Conservation (phyloP, 2,888 invertebrate genomes). For the Nowickia ferox region DNA sequence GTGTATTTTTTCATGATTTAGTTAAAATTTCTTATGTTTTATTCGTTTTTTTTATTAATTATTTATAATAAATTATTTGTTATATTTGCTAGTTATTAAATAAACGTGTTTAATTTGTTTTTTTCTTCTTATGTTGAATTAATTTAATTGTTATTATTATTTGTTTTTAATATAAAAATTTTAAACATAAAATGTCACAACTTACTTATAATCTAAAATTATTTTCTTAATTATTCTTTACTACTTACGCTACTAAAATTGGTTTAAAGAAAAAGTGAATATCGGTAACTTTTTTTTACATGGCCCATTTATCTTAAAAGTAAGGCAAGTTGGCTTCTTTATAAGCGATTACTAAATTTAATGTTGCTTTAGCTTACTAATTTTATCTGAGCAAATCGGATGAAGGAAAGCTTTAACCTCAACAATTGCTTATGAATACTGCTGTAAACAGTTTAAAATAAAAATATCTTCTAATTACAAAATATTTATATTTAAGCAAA, state of each 20-base stretch:
- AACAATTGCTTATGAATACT: no score
- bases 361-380: no score
- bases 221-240: neutral
- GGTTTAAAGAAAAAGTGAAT: slow-evolving; percentile 9
- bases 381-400: no score
- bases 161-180: slow-evolving; percentile 61
- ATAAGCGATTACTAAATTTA: no score
- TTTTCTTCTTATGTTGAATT: slow-evolving; percentile 43
- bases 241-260: slow-evolving; percentile 38
- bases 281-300: neutral
- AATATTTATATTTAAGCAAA: no score
- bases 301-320: no score
- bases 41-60: slow-evolving; percentile 32
- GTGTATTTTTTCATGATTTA: slow-evolving; percentile 42
- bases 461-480: no score
- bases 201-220: slow-evolving; percentile 56
- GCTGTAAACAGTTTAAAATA: no score
- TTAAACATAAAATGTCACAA: slow-evolving; percentile 65
- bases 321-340: no score
- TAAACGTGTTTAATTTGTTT: slow-evolving; percentile 53
- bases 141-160: slow-evolving; percentile 12
- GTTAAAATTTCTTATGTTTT: slow-evolving; percentile 62
- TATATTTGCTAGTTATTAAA: slow-evolving; percentile 65
- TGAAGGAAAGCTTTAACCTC: no score
- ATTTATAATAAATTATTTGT: slow-evolving; percentile 60